Conservation (phyloP, 2,888 invertebrate genomes). For the Scaptomyza cyrtandrae region DNA sequence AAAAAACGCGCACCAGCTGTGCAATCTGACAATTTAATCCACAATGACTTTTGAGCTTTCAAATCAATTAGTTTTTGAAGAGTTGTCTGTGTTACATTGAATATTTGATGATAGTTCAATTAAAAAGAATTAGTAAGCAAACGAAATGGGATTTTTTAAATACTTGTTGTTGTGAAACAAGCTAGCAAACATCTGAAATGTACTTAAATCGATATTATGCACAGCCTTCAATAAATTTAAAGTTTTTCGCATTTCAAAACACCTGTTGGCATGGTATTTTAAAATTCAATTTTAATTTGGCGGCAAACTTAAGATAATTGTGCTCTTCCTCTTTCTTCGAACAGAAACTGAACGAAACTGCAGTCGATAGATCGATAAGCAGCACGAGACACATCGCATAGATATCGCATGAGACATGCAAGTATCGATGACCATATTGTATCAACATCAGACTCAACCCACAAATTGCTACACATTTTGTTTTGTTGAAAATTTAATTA, state of each 20-base stretch:
- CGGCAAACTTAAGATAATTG: constrained; percentile 1
- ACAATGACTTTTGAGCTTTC: constrained; percentile 8
- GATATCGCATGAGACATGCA: not conserved
- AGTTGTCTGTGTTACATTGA: not conserved
- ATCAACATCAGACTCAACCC: constrained; percentile 36
- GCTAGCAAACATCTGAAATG: not conserved
- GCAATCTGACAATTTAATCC: constrained; percentile 23
- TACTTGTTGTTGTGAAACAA: not conserved
- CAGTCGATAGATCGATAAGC: constrained; percentile 10
- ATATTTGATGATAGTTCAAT: not conserved
- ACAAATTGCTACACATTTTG: constrained; percentile 26
- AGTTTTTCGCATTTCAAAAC: not conserved
- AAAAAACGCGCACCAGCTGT: constrained; percentile 31
- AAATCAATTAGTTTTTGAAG: constrained; percentile 15
- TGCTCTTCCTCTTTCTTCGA: not conserved
- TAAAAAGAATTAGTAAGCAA: too few relatives aligned
- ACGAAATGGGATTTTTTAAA: too few relatives aligned
- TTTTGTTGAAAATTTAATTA: constrained; percentile 41
- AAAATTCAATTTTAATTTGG: not conserved
- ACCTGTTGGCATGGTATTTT: not conserved
- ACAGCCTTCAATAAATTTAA: not conserved
- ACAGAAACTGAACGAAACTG: constrained; percentile 22
- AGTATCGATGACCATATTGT: constrained; percentile 14
- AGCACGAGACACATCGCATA: accelerated
- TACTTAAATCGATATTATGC: not conserved